A percentile compares a stretch with the other conserved stretches of the same genome.
phyloP scores from a whole-genome alignment of 2,888 invertebrate species.

The Acronicta leporina region DNA sequence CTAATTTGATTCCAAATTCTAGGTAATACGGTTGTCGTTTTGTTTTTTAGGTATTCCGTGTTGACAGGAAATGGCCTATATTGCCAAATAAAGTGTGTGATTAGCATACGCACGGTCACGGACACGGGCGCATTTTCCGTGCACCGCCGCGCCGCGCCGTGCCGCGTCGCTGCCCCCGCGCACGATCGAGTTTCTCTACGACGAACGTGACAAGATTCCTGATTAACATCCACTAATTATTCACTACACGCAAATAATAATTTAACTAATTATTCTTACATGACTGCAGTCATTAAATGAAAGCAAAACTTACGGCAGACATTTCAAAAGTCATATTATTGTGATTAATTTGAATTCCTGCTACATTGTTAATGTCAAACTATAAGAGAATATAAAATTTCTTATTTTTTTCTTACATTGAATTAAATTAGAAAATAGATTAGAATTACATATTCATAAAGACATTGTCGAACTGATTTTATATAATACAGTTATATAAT shows the following conservation, averaged over 20 bases:
- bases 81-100: constrained; percentile 71
- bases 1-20: constrained; percentile 56
- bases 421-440: not conserved
- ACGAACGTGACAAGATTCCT: constrained; percentile 71
- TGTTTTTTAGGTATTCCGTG: constrained; percentile 70
- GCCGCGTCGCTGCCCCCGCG: constrained; percentile 47
- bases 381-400: constrained; percentile 10
- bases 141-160: constrained; percentile 45
- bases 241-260: constrained; percentile 57
- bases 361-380: constrained; percentile 10
- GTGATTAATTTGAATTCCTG: constrained; percentile 13
- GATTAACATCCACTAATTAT: constrained; percentile 53
- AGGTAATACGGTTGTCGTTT: constrained; percentile 55
- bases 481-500: not conserved
- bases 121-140: constrained; percentile 54
- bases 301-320: constrained; percentile 33
- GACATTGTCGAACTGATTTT: not conserved
- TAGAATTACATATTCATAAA: not conserved
- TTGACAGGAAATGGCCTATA: constrained; percentile 78
- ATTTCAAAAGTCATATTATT: constrained; percentile 7
- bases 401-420: constrained; percentile 1
- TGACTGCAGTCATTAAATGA: constrained; percentile 37
- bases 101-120: constrained; percentile 77
- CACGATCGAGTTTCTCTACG: constrained; percentile 71
- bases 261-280: constrained; percentile 66